Conservation (phyloP, 2,888 invertebrate genomes). For the Chymomyza fuscimana region DNA sequence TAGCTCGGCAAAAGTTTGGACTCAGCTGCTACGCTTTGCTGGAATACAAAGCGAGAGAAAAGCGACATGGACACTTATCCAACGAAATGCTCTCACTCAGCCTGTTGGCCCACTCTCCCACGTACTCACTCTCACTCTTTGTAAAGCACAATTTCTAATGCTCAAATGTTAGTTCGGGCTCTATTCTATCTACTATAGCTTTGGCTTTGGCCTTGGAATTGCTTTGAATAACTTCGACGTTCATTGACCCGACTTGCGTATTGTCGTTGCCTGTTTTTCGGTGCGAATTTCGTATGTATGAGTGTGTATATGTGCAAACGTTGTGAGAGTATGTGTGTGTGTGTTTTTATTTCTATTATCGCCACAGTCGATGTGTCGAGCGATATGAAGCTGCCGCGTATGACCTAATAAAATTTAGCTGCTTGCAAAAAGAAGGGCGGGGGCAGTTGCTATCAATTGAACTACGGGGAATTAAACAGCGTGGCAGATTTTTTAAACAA, state of each 20-base stretch:
- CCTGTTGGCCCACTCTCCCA: conserved; percentile 11
- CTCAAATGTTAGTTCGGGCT: conserved; percentile 25
- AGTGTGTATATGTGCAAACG: conserved; percentile 16
- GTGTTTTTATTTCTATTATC: conserved; percentile 68
- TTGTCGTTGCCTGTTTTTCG: conserved; percentile 46
- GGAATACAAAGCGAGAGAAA: neutral
- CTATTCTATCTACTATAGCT: conserved; percentile 45
- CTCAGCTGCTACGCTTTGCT: neutral
- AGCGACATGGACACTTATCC: neutral
- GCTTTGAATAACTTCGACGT: conserved; percentile 61
- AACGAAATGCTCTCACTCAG: neutral
- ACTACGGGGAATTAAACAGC: neutral
- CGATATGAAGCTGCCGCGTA: conserved; percentile 56
- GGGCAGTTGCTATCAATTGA: conserved; percentile 43
- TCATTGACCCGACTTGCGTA: conserved; percentile 63
- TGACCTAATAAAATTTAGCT: conserved; percentile 66
- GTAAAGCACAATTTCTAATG: conserved; percentile 2
- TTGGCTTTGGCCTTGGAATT: conserved; percentile 77
- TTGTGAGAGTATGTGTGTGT: conserved; percentile 29
- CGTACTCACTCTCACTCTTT: conserved; percentile 13
- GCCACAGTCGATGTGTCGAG: conserved; percentile 58
- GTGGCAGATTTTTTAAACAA: conserved; percentile 1
- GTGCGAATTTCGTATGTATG: conserved; percentile 30
- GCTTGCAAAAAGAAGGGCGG: conserved; percentile 7
- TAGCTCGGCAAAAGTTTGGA: neutral